phyloP scores from a whole-genome alignment of 2,113 vertebrate genomes.

The Coregonus clupeaformis region DNA sequence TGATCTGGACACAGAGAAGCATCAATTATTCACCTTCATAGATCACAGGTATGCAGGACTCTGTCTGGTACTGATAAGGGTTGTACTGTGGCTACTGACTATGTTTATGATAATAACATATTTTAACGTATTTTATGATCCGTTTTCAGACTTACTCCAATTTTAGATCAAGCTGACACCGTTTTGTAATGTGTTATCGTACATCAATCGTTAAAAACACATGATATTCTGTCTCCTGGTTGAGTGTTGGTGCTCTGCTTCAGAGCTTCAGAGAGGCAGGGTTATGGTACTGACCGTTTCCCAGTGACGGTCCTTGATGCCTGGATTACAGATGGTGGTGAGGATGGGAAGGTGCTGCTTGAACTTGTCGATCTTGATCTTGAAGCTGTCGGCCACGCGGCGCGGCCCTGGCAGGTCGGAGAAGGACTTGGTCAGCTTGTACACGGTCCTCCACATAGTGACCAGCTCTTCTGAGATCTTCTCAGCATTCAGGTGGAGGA shows the following conservation, averaged over 20 bases:
- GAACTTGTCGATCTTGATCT: constrained; percentile 83
- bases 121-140: too few relatives aligned
- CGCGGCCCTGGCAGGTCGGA: constrained; percentile 71
- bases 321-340: constrained; percentile 82
- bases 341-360: constrained; percentile 84
- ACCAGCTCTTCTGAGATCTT: constrained; percentile 79
- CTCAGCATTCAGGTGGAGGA: constrained; percentile 79
- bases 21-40: constrained; percentile 37
- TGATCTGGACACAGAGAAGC: constrained; percentile 73
- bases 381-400: constrained; percentile 77
- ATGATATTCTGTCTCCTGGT: too few relatives aligned
- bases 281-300: constrained; percentile 70
- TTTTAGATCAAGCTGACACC: too few relatives aligned
- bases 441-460: constrained; percentile 83
- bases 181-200: too few relatives aligned
- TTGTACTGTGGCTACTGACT: background rate
- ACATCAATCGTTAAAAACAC: too few relatives aligned
- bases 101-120: too few relatives aligned
- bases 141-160: too few relatives aligned
- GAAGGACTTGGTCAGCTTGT: constrained; percentile 82
- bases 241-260: too few relatives aligned
- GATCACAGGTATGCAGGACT: constrained; percentile 2
- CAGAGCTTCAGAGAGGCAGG: too few relatives aligned
- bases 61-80: background rate
- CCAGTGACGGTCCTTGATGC: constrained; percentile 89